phyloP scores from a whole-genome alignment of 2,113 vertebrate species.

The Octodon degus region DNA sequence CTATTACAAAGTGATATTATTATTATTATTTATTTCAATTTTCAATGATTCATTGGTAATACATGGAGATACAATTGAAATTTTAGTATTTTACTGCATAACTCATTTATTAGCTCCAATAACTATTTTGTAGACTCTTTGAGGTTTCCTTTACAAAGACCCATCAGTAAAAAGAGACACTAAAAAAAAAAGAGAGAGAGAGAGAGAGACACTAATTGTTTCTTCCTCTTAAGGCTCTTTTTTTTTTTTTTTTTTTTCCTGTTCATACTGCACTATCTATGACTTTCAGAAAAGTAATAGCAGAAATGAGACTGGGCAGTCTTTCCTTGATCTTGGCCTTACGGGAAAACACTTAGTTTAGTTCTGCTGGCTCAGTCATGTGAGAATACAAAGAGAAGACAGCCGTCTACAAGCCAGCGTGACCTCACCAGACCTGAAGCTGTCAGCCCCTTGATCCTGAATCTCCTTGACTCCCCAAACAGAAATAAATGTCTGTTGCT shows the following conservation, averaged over 20 bases:
- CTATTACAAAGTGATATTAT: background rate
- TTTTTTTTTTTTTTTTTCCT: background rate
- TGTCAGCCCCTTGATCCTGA: background rate
- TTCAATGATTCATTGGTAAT: conserved; percentile 5
- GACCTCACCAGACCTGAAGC: background rate
- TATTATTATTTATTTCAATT: conserved; percentile 42
- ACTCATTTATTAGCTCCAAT: background rate
- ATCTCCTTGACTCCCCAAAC: background rate
- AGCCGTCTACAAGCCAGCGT: background rate
- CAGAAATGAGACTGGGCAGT: background rate
- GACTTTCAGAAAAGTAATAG: background rate
- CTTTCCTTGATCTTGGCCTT: background rate
- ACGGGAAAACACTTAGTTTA: background rate
- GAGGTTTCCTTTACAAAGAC: background rate
- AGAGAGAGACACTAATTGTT: background rate
- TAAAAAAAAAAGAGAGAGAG: background rate
- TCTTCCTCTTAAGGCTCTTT: background rate
- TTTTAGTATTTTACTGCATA: background rate
- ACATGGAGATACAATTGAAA: background rate
- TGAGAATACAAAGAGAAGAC: background rate
- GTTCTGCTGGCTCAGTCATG: background rate
- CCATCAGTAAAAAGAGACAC: background rate
- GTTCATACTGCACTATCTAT: background rate
- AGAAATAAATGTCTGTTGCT: background rate
- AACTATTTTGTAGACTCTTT: conserved; percentile 6